Base-by-base conservation (phyloP, 1,140 invertebrate genomes). In the Harlomillsia oculata region DNA sequence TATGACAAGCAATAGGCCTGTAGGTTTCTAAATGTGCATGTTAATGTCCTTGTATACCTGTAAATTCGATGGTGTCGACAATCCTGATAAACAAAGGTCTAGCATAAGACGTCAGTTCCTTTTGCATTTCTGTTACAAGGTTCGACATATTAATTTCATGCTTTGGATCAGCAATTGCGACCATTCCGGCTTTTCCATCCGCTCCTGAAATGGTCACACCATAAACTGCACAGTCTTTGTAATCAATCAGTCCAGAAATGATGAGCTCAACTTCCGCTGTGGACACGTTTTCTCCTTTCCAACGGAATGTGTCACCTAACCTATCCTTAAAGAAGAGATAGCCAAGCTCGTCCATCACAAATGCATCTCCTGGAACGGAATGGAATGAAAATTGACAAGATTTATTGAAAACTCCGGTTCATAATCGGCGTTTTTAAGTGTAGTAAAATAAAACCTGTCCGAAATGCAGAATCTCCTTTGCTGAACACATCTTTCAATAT, bases 181-280 rank as follows among this genome's bases (percentile, higher is more conserved):
- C 91, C 95, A 98, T 98, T 16, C 95, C 95, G 23, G 93, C 93
- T 59, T 83, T 76, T 2, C 95, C 95, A 74, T 99, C 95, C 46
- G 79, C 77, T 48, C 86, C 80, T 60, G 82, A 80, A 60, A 87
- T 37, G 30, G 84, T 77, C 1, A 89, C 85, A 5, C 86, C 86
- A 65, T 85, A 90, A 5, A 97, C 92, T 28, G 95, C 83, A 49
- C 84, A 88, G 72, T 98, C 94, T 66, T 83, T 80, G 56, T 95
- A 85, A 46, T 82, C 79, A 8, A 86, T 74, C 18, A 89, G 70
- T 69, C 88, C 88, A 59, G 89, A 95, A 1, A 99, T 79, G 49
- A 92, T 80, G 3, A 82, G 87, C 74, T 99, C 96, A 2, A 99
- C 87, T 77, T 99, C 96, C 5, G 87, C 87, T 1, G 97, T 98